phyloP scores from a whole-genome alignment of 35 echinoderm and acorn worm genomes.

The Acanthaster planci region DNA sequence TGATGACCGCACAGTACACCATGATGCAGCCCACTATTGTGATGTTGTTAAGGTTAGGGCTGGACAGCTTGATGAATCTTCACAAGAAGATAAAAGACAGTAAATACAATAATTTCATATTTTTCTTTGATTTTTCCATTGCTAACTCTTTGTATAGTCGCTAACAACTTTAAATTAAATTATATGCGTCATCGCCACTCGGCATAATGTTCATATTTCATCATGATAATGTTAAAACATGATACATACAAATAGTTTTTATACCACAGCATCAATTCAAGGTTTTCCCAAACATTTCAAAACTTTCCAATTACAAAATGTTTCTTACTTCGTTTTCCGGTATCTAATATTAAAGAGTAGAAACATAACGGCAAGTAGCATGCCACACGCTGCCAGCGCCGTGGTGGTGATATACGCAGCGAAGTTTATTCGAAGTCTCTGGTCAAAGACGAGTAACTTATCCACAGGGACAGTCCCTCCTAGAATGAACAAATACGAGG shows the following conservation, averaged over 20 bases:
- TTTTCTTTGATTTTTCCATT: no score
- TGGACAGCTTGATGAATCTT: slow-evolving; percentile 98
- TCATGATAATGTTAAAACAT: no score
- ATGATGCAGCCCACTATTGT: slow-evolving; percentile 83
- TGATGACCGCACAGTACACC: slow-evolving; percentile 81
- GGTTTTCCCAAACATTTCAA: not conserved
- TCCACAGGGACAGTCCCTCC: slow-evolving; percentile 74
- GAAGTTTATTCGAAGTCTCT: slow-evolving; percentile 68
- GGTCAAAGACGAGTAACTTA: slow-evolving; percentile 74
- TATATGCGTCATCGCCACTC: no score
- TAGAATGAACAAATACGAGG: slow-evolving; percentile 24
- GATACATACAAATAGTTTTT: no score
- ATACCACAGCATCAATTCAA: not conserved
- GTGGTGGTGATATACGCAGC: slow-evolving; percentile 78
- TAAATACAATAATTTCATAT: not conserved
- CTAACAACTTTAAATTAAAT: not conserved
- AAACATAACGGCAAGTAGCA: slow-evolving; percentile 77
- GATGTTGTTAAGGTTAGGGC: slow-evolving; percentile 94
- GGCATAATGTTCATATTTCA: no score
- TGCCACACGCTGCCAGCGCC: slow-evolving; percentile 63
- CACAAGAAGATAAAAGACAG: not conserved
- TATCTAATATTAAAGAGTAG: slow-evolving; percentile 85
- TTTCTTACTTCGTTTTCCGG: slow-evolving; percentile 94
- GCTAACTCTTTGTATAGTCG: not conserved
- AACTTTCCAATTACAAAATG: not conserved